These are phyloP conservation scores for Pangasius djambal DNA, from an alignment of 2,797 vertebrate genomes.

Conservation along the genomic window DNA sequence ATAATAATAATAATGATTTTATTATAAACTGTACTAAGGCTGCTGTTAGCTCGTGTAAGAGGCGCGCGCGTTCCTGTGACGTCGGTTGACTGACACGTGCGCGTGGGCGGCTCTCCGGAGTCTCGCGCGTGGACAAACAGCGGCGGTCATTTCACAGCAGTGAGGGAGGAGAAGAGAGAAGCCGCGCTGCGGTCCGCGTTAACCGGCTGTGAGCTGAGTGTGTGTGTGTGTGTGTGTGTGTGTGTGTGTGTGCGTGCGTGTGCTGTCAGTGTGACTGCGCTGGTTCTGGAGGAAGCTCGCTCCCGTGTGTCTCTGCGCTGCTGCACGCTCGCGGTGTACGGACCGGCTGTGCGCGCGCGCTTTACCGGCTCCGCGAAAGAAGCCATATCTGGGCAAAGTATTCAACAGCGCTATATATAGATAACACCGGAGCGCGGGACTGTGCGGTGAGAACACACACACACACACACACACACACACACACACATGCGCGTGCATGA, in stretches of 20 bases:
- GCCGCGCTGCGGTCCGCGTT: background rate
- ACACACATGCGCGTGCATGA: background rate
- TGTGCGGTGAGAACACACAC: slow-evolving; percentile 72
- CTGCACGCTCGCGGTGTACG: background rate
- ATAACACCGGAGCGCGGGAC: slow-evolving; percentile 54
- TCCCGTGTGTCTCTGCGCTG: slow-evolving; percentile 43
- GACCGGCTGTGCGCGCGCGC: slow-evolving; percentile 2
- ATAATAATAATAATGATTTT: background rate
- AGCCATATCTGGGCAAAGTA: slow-evolving; percentile 92
- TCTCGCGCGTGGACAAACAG: slow-evolving; percentile 41
- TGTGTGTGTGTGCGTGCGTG: slow-evolving; percentile 53
- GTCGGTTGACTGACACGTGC: slow-evolving; percentile 69
- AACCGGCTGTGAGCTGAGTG: background rate
- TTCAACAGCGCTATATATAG: slow-evolving; percentile 89
- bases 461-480: background rate
- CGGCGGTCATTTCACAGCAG: background rate
- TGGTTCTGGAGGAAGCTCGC: background rate
- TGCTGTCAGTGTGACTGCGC: background rate
- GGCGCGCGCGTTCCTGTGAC: slow-evolving; percentile 55
- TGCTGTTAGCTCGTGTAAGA: no score
- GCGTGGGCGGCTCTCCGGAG: slow-evolving; percentile 11
- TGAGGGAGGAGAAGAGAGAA: background rate
- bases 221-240: slow-evolving; percentile 49
- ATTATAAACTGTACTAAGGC: background rate
- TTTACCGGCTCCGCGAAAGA: slow-evolving; percentile 69